Evolutionary conservation across 2,113 vertebrate species (phyloP).

Genomic region (Ochotona princeps): DNA sequence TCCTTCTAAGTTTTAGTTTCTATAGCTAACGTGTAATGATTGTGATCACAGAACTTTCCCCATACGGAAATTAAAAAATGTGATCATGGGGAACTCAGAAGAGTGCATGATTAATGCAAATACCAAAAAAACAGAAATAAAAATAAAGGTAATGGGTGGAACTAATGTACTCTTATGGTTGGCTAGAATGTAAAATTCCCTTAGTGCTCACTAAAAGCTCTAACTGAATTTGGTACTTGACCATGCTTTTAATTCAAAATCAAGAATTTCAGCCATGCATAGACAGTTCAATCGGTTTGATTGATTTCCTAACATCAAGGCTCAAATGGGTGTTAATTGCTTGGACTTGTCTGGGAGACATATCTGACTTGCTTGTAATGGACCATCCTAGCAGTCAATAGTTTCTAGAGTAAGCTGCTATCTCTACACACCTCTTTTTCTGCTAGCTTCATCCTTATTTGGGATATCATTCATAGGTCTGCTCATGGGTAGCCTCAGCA

Average conservation of each 20-base stretch:
- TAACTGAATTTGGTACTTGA: conserved; percentile 60
- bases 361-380: conserved; percentile 59
- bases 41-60: neutral
- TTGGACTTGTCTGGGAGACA: conserved; percentile 59
- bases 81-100: neutral
- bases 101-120: neutral
- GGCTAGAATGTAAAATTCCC: conserved; percentile 35
- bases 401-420: conserved; percentile 55
- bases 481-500: neutral
- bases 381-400: conserved; percentile 56
- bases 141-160: neutral
- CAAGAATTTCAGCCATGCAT: conserved; percentile 61
- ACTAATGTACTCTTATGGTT: neutral
- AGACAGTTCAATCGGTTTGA: conserved; percentile 61
- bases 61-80: neutral
- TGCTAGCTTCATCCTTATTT: conserved; percentile 10
- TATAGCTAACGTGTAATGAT: neutral
- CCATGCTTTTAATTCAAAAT: conserved; percentile 71
- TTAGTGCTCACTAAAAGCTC: conserved; percentile 53
- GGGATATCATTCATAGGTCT: neutral
- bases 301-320: conserved; percentile 72
- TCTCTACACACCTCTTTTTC: conserved; percentile 11
- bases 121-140: neutral
- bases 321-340: conserved; percentile 71
- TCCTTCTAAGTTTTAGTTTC: neutral